Evolutionary conservation across 2,113 vertebrate species (phyloP).

Genomic region (Xiphias gladius): DNA sequence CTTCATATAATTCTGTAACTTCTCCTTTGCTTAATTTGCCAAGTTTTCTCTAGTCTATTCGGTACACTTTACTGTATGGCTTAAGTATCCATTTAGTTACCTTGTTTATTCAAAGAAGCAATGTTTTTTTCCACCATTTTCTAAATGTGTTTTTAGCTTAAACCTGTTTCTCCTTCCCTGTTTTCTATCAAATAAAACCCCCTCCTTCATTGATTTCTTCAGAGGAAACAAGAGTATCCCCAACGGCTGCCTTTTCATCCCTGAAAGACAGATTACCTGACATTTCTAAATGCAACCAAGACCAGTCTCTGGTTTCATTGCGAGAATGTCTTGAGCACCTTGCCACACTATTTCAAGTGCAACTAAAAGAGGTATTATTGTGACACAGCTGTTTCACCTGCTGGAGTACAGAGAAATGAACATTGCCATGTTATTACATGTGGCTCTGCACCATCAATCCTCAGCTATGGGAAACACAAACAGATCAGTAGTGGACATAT

Average conservation of each 20-base stretch:
- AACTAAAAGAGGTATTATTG: constrained; percentile 41
- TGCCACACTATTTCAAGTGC: constrained; percentile 27
- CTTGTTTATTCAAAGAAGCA: constrained; percentile 10
- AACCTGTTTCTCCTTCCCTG: constrained; percentile 37
- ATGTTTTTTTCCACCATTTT: constrained; percentile 9
- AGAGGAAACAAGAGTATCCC: constrained; percentile 73
- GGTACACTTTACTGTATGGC: neutral
- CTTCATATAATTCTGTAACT: neutral
- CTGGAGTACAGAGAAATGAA: constrained; percentile 35
- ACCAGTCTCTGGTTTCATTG: constrained; percentile 52
- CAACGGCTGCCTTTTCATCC: constrained; percentile 72
- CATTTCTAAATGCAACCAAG: constrained; percentile 73
- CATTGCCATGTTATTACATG: constrained; percentile 22
- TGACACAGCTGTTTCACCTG: constrained; percentile 53
- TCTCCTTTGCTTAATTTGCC: neutral
- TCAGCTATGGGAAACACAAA: constrained; percentile 18
- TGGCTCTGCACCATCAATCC: constrained; percentile 40
- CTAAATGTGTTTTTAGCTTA: constrained; percentile 52
- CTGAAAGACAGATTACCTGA: constrained; percentile 77
- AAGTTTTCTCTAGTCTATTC: neutral
- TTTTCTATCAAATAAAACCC: constrained; percentile 71
- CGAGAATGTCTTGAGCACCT: constrained; percentile 37
- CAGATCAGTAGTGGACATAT: constrained; percentile 9
- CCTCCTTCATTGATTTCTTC: constrained; percentile 73
- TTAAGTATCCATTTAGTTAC: constrained; percentile 17